A percentile compares a stretch with the other conserved stretches of the same genome.
Evolutionary conservation across 2,113 vertebrate genomes (phyloP).

Genomic region (Polypterus bichir): DNA sequence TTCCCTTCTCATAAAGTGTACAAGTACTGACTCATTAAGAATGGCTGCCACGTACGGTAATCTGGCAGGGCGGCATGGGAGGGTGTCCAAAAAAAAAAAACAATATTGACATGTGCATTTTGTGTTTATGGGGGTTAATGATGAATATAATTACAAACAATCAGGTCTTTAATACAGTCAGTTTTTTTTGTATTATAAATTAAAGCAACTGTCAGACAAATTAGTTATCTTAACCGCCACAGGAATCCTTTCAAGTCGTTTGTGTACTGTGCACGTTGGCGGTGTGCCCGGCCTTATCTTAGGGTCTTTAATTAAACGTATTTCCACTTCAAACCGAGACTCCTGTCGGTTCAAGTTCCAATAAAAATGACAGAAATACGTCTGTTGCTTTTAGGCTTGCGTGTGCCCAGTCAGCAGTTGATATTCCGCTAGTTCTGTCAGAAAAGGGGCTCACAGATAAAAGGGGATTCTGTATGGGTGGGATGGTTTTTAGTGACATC

Average conservation of each 20-base stretch:
- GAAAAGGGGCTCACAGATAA: too few relatives aligned
- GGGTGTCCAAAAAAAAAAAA: not conserved
- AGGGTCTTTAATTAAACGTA: conserved; percentile 14
- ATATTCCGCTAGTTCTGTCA: too few relatives aligned
- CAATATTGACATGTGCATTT: not conserved
- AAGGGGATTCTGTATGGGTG: too few relatives aligned
- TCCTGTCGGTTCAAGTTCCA: not conserved
- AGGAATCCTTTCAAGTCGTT: conserved; percentile 20
- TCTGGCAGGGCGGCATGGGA: too few relatives aligned
- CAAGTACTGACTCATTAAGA: too few relatives aligned
- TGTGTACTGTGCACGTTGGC: conserved; percentile 4
- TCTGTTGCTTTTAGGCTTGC: too few relatives aligned
- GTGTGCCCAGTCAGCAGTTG: too few relatives aligned
- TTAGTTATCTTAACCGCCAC: not conserved
- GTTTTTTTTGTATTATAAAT: not conserved
- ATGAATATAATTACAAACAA: conserved; percentile 17
- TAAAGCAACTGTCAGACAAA: not conserved
- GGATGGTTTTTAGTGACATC: too few relatives aligned
- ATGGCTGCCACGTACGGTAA: too few relatives aligned
- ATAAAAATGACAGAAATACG: too few relatives aligned
- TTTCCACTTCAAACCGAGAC: conserved; percentile 17
- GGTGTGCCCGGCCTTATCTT: conserved; percentile 21
- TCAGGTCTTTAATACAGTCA: conserved; percentile 30
- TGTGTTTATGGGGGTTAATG: conserved; percentile 14
- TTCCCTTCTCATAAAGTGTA: too few relatives aligned